phyloP scores from a whole-genome alignment of 2,888 invertebrate species.

The Thera obeliscata region DNA sequence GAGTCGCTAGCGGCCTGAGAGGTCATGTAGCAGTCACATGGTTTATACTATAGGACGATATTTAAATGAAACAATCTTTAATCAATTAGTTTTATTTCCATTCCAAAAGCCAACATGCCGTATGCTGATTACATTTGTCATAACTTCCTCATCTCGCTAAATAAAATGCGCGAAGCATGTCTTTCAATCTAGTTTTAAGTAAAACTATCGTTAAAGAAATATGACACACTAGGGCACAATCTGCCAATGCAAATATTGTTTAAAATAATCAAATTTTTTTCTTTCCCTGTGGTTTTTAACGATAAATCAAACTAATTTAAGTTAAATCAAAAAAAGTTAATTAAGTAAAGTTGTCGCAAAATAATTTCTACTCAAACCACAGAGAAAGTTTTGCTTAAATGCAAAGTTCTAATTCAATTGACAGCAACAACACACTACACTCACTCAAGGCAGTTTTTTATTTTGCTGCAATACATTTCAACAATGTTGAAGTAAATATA shows the following conservation, averaged over 20 bases:
- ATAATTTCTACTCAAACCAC: conserved; percentile 53
- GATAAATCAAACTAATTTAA: conserved; percentile 36
- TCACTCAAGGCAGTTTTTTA: conserved; percentile 44
- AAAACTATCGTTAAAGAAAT: conserved; percentile 71
- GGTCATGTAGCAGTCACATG: too few species aligned
- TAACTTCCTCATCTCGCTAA: conserved; percentile 61
- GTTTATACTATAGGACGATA: not conserved
- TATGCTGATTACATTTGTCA: conserved; percentile 58
- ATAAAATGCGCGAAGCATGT: conserved; percentile 79
- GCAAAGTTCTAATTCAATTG: conserved; percentile 35
- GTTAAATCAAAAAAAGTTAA: conserved; percentile 19
- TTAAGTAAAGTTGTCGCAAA: conserved; percentile 21
- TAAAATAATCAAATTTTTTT: conserved; percentile 39
- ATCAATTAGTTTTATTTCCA: conserved; percentile 76
- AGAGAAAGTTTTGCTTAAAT: conserved; percentile 54
- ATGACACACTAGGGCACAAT: conserved; percentile 76
- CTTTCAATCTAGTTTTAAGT: conserved; percentile 64
- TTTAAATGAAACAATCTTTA: conserved; percentile 46
- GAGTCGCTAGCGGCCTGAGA: too few species aligned
- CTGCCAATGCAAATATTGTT: conserved; percentile 61
- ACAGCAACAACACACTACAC: conserved; percentile 43
- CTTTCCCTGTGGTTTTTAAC: conserved; percentile 62
- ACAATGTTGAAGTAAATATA: conserved; percentile 7
- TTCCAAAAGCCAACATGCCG: conserved; percentile 79
- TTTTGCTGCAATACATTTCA: conserved; percentile 23